Base-by-base conservation (phyloP, 2,888 invertebrate species). In the Ichneumon xanthorius region DNA sequence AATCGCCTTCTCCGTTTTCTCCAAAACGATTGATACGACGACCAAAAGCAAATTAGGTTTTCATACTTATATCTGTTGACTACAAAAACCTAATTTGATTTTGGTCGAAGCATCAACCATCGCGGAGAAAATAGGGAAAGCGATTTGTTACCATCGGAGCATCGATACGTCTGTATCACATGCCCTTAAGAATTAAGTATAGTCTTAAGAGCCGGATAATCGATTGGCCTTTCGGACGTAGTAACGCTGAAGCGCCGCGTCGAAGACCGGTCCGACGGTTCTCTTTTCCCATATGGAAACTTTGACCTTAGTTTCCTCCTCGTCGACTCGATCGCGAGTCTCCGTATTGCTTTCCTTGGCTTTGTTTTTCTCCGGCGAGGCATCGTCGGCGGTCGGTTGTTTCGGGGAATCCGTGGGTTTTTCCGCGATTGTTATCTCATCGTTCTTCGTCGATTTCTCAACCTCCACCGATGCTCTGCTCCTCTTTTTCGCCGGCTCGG, bases 221-320 rank as follows among this genome's bases (percentile, higher is more conserved):
- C 96, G 95, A 6, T 95, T 92, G 37, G 96, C 95, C 94, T 97
- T 97, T 88, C 98, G 95, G 91, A 96, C 96, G 92, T 96, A 97
- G 94, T 97, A 98, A 90, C 97, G 95, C 90, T 96, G 95, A 45
- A 97, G 93, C 19, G 98, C 98, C 81, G 96, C 96, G 82, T 97
- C 96, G 93, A 97, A 97, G 2, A 96, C 95, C 72, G 95, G 95
- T 7, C 97, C 98, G 19, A 98, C 96, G 40, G 98, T 98, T 89
- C 98, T 95, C 91, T 98, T 98, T 90, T 96, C 96, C 97, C 98
- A 98, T 90, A 98, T 96, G 91, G 96, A 96, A 84, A 95, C 94
- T 94, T 96, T 96, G 11, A 40, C 73, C 77, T 87, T 86, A 87
- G 90, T 80, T 58, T 87, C 79, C 61, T 88, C 80, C 75, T 87